These are phyloP conservation scores for Tubiluchus corallicola DNA, from an alignment of 2,888 invertebrate genomes.

Conservation along the genomic window DNA sequence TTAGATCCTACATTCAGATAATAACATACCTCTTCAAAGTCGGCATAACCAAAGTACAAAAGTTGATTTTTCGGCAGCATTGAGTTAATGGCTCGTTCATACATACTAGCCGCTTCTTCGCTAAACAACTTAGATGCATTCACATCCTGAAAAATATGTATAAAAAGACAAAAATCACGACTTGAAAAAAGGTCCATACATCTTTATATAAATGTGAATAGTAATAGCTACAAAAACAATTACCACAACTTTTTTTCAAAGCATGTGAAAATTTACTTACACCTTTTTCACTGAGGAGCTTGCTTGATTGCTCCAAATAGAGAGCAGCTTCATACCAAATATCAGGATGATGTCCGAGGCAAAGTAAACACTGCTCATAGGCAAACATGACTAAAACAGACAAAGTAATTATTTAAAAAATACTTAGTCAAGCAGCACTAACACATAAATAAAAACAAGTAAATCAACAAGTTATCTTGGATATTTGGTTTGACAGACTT, in stretches of 20 bases:
- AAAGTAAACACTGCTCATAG: slow-evolving; percentile 88
- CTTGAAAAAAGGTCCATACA: slow-evolving; percentile 9
- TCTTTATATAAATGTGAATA: slow-evolving; percentile 11
- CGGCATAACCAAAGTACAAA: slow-evolving; percentile 92
- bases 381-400: slow-evolving; percentile 70
- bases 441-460: too few species aligned
- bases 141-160: slow-evolving; percentile 47
- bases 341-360: slow-evolving; percentile 90
- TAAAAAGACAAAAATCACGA: too few species aligned
- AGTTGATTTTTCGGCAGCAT: slow-evolving; percentile 76
- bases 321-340: slow-evolving; percentile 98
- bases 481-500: too few species aligned
- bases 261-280: slow-evolving; percentile 33
- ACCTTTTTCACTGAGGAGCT: slow-evolving; percentile 81
- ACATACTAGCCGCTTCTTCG: slow-evolving; percentile 83
- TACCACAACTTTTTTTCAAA: too few species aligned
- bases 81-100: slow-evolving; percentile 77
- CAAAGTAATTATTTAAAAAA: slow-evolving; percentile 3
- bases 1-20: too few species aligned
- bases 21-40: slow-evolving; percentile 83
- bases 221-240: slow-evolving; percentile 5
- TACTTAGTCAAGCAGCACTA: slow-evolving; percentile 4
- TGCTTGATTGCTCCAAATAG: slow-evolving; percentile 84
- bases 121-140: slow-evolving; percentile 78
- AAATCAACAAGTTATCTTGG: too few species aligned